Conservation (phyloP, 1,140 invertebrate species). For the Eubasilissa regina region DNA sequence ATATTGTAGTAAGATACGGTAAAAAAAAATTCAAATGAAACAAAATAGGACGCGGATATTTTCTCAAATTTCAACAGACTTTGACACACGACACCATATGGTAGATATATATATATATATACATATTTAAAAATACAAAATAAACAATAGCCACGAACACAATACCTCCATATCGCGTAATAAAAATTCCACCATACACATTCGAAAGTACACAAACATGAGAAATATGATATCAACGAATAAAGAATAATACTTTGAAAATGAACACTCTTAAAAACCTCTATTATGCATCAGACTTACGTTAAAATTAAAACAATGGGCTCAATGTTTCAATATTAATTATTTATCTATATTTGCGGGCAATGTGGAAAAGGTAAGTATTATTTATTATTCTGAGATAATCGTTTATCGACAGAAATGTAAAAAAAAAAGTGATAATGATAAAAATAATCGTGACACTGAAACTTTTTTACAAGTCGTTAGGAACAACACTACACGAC, state of each 20-base stretch:
- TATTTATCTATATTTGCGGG: background rate
- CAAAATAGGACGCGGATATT: background rate
- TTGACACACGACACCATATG: background rate
- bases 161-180: background rate
- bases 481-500: too few species aligned
- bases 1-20: too few species aligned
- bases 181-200: slow-evolving; percentile 1
- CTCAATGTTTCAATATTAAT: background rate
- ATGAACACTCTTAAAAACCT: slow-evolving; percentile 4
- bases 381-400: too few species aligned
- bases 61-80: background rate
- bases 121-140: too few species aligned
- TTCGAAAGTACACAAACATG: slow-evolving; percentile 18
- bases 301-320: background rate
- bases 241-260: slow-evolving; percentile 12
- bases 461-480: too few species aligned
- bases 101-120: background rate
- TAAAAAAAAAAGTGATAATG: too few species aligned
- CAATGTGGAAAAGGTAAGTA: background rate
- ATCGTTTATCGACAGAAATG: too few species aligned
- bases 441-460: too few species aligned
- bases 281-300: background rate
- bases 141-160: slow-evolving; percentile 6
- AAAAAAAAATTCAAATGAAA: background rate
- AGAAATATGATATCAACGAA: slow-evolving; percentile 30